phyloP scores from a whole-genome alignment of 2,888 invertebrate species.

The Drosophila formosana region DNA sequence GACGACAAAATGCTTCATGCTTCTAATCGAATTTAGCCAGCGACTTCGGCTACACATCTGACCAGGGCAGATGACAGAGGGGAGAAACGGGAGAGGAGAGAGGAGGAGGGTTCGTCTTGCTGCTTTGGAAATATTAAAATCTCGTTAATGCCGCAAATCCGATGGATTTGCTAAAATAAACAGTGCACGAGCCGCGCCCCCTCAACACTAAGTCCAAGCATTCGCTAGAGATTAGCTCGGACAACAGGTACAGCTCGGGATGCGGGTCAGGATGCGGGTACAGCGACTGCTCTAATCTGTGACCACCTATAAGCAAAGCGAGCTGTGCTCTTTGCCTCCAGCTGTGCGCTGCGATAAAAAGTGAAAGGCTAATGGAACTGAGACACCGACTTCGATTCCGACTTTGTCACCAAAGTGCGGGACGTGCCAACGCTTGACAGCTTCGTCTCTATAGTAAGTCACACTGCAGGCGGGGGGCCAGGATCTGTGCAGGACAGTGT shows the following conservation, averaged over 20 bases:
- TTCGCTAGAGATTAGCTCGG: conserved; percentile 56
- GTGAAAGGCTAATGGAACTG: conserved; percentile 56
- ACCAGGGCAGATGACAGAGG: not conserved
- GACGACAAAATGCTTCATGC: conserved; percentile 53
- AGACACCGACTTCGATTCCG: not conserved
- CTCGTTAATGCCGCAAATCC: conserved; percentile 63
- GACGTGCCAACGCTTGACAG: conserved; percentile 61
- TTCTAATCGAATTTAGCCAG: conserved; percentile 51
- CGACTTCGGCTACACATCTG: not conserved
- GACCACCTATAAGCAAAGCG: conserved; percentile 52
- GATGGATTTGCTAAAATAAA: conserved; percentile 62
- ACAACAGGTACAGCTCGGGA: not conserved
- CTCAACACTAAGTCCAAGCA: conserved; percentile 55
- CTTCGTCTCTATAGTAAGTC: conserved; percentile 54
- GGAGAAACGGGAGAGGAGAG: not conserved
- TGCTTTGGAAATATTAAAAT: conserved; percentile 48
- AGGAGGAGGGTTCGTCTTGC: not conserved
- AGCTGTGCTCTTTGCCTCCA: conserved; percentile 27
- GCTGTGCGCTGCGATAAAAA: conserved; percentile 59
- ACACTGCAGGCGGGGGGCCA: conserved; percentile 12
- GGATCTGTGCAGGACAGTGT: not conserved
- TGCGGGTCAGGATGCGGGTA: not conserved
- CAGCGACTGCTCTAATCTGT: conserved; percentile 34
- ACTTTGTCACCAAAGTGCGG: conserved; percentile 47
- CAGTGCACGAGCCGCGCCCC: conserved; percentile 50